Base-by-base conservation (phyloP, 2,888 invertebrate species). In the Dyspetes luteomarginatus region DNA sequence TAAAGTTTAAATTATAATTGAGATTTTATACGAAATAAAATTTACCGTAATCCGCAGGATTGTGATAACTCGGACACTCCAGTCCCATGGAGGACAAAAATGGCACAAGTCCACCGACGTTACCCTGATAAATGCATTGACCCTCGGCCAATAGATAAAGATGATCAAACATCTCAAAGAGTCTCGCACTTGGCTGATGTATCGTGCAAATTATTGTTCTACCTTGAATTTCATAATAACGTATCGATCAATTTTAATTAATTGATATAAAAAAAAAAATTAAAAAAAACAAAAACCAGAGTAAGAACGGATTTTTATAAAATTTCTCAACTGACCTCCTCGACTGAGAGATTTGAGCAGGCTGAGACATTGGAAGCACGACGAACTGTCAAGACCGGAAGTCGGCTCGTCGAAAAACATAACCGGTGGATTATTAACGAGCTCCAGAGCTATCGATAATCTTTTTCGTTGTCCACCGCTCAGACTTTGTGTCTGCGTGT, bases 381-480 rank as follows among this genome's bases (percentile, higher is more conserved):
- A 97, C 43, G 98, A 97, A 91, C 98, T 98, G 91, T 98, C 98
- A 92, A 98, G 93, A 17, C 98, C 98, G 88, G 98, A 96, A 48
- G 96, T 97, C 1, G 98, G 98, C 92, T 98, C 98, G 89, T 98
- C 98, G 90, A 98, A 98, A 92, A 98, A 98, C 98, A 98, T 98
- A 81, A 98, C 97, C 83, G 98, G 98, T 24, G 98, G 98, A 93
- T 98, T 98, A 92, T 98, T 98, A 64, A 98, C 98, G 91, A 98
- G 94, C 93, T 98, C 98, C 90, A 97, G 93, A 69, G 98, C 98
- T 89, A 98, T 98, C 4, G 98, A 97, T 82, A 98, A 93, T 76
- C 98, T 94, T 92, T 98, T 98, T 83, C 97, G 94, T 93, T 98
- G 98, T 0, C 98, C 98, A 19, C 98, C 98, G 4, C 98, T 98